Evolutionary conservation across 2,888 invertebrate species (phyloP), one percentile per base, ranked within the genome.

Genomic region (Chalcis sispes): DNA sequence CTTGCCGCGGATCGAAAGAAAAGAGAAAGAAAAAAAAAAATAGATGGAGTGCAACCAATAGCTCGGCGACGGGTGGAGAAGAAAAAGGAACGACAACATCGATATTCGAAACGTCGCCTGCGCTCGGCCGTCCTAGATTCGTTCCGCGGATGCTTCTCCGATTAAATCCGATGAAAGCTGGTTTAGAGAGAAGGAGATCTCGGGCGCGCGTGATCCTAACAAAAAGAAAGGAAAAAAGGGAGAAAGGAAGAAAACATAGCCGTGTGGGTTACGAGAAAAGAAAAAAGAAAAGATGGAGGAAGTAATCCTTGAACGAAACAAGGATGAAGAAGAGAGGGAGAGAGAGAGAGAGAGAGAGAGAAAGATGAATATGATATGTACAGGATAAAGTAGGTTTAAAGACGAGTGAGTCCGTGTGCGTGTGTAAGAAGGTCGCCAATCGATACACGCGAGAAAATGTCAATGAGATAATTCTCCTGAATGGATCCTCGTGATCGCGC

Each of bases 51-150:
- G 20, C 54, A 46, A 69, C n/a, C 58, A 32, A 69, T 48, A 48
- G 5, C 2, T 13, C 15, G 2, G 29, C n/a, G 42, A 42, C 5
- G 4, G 15, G 42, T 2, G 15, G 15, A 42, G 7, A 13, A 42
- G 2, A 40, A 2, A 32, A 8, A 10, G 27, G 23, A 15, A 25
- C 50, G 65, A 18, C 13, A 20, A 29, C 40, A 66, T 74, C 56
- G 74, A 74, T 74, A 74, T 74, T 56, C 36, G 52, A 69, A 74
- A 69, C 56, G 27, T 74, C 66, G 36, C 46, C 20, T 32, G 42
- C 36, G 13, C 50, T 8, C 5, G 5, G 5, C 3, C 59, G 72
- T 58, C 62, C 74, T 27, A 67, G 48, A 54, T 74, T 56, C 32
- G 2, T n/a, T n/a, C n/a, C 42, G 15, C 42, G 5, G 15, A 20